These are phyloP conservation scores for Ectemnius continuus DNA, from an alignment of 2,888 invertebrate species.

Conservation along the genomic window DNA sequence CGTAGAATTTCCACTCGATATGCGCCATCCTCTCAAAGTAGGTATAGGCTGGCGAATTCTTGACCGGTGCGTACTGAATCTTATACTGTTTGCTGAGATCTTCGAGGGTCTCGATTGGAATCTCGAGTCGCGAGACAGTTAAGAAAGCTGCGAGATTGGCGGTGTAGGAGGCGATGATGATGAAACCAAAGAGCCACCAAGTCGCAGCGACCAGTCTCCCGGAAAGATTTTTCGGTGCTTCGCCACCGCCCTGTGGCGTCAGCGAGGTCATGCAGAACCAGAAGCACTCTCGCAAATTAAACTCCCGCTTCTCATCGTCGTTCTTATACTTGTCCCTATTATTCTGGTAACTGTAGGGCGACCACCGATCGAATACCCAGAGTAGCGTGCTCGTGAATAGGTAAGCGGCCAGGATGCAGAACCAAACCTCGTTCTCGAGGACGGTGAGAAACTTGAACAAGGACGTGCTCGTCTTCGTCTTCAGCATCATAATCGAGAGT, in stretches of 20 bases:
- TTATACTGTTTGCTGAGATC: conserved; percentile 97
- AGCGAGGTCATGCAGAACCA: conserved; percentile 99
- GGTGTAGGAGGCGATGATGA: conserved; percentile 98
- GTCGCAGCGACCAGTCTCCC: conserved; percentile 97
- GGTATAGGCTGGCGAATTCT: conserved; percentile 92
- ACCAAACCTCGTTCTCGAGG: conserved; percentile 97
- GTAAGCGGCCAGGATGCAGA: conserved; percentile 96
- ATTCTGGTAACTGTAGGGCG: conserved; percentile 97
- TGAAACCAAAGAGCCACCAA: conserved; percentile 99
- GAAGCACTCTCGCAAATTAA: conserved; percentile 96
- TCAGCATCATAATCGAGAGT: conserved; percentile 96
- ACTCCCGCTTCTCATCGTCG: conserved; percentile 95
- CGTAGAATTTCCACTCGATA: conserved; percentile 95
- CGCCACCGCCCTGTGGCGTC: conserved; percentile 96
- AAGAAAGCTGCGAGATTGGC: conserved; percentile 98
- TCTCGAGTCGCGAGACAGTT: conserved; percentile 95
- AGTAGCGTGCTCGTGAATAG: conserved; percentile 96
- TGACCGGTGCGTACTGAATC: conserved; percentile 95
- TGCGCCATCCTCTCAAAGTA: conserved; percentile 98
- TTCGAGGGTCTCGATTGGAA: conserved; percentile 94
- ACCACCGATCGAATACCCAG: conserved; percentile 98
- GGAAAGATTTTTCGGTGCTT: conserved; percentile 97
- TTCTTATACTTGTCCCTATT: conserved; percentile 95
- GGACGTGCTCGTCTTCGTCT: conserved; percentile 92
- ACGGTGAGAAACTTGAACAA: conserved; percentile 98